A percentile compares a stretch with the other conserved stretches of the same genome.
These are phyloP conservation scores for Caenorhabditis sp. DNA, from an alignment of 2,888 invertebrate genomes.

Conservation along the genomic window DNA sequence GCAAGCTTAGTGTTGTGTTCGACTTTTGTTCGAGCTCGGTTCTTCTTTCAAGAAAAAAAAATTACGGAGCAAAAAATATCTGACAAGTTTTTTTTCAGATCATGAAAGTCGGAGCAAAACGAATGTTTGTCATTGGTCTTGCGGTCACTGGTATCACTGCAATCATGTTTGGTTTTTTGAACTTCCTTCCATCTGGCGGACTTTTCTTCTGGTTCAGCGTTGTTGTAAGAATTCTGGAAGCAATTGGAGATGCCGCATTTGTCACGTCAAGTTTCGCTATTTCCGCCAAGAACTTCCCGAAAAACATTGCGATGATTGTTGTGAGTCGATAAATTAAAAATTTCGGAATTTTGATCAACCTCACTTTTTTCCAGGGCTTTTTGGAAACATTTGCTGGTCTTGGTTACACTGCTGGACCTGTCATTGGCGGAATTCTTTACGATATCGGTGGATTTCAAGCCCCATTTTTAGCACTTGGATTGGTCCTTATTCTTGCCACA, in stretches of 20 bases:
- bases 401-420: constrained; percentile 88
- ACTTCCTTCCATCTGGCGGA: constrained; percentile 65
- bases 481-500: constrained; percentile 59
- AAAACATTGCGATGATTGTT: constrained; percentile 72
- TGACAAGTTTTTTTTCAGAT: constrained; percentile 74
- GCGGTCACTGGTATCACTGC: constrained; percentile 84
- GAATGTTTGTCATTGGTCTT: constrained; percentile 84
- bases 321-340: constrained; percentile 52
- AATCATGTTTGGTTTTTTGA: constrained; percentile 79
- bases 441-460: constrained; percentile 62
- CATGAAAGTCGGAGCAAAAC: constrained; percentile 81
- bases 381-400: constrained; percentile 81
- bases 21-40: too few species aligned
- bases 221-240: constrained; percentile 66
- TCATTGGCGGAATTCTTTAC: constrained; percentile 86
- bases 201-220: constrained; percentile 68
- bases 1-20: too few species aligned
- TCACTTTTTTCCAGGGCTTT: constrained; percentile 70
- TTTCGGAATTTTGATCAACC: background rate
- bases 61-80: background rate
- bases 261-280: constrained; percentile 73
- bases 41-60: too few species aligned
- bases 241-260: constrained; percentile 70
- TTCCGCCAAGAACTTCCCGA: constrained; percentile 72
- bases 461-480: constrained; percentile 67